Evolutionary conservation across 2,888 invertebrate species (phyloP).

Genomic region (Thelaira solivaga): DNA sequence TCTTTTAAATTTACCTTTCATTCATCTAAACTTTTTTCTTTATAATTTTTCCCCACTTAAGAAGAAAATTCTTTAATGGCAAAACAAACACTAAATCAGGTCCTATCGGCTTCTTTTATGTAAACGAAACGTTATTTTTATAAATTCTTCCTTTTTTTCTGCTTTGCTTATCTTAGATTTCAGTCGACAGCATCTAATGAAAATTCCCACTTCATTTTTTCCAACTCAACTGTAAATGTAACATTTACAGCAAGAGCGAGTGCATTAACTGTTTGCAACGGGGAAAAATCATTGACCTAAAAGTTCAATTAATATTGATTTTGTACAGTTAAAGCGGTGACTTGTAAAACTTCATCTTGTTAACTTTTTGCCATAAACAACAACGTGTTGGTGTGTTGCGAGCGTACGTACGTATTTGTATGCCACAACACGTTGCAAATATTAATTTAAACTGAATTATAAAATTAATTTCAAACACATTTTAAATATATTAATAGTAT

Average conservation of each 20-base stretch:
- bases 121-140: background rate
- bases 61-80: background rate
- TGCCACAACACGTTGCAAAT: constrained; percentile 34
- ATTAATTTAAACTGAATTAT: constrained; percentile 52
- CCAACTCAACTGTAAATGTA: background rate
- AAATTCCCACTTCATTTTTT: background rate
- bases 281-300: constrained; percentile 45
- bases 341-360: constrained; percentile 12
- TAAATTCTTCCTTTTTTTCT: background rate
- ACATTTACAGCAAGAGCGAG: background rate
- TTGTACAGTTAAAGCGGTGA: constrained; percentile 1
- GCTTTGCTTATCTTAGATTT: background rate
- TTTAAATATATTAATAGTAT: constrained; percentile 55
- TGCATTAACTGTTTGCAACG: background rate
- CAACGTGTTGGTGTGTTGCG: background rate
- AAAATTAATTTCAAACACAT: constrained; percentile 56
- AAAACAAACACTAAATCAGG: background rate
- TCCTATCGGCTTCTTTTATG: background rate
- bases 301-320: constrained; percentile 44
- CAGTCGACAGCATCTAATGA: background rate
- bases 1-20: too few species aligned
- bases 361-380: constrained; percentile 2
- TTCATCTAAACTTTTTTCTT: background rate
- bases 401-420: constrained; percentile 12
- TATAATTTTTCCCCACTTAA: background rate